Conservation (phyloP, 2,888 invertebrate species). For the Ypsolopha sequella region DNA sequence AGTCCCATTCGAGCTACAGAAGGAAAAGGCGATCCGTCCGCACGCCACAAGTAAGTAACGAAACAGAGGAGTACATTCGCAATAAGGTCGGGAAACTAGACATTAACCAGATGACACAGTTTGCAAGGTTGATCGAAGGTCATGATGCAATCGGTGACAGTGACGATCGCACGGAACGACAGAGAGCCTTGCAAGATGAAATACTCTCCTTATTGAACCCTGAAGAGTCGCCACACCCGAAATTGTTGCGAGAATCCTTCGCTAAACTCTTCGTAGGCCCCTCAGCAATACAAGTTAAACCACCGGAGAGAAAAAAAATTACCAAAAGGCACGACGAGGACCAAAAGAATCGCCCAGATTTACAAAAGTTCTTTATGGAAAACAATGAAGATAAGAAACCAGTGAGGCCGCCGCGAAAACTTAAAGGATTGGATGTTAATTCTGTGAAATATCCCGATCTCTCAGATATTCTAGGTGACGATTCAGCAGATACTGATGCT, state of each 20-base stretch:
- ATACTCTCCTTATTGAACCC: conserved; percentile 47
- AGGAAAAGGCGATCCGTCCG: conserved; percentile 49
- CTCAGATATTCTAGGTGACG: conserved; percentile 32
- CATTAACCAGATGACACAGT: conserved; percentile 47
- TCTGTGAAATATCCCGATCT: conserved; percentile 18
- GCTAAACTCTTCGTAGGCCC: conserved; percentile 39
- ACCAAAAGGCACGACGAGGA: not conserved
- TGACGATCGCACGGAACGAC: conserved; percentile 27
- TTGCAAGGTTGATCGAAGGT: conserved; percentile 51
- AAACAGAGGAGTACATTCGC: conserved; percentile 46
- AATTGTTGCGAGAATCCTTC: conserved; percentile 33
- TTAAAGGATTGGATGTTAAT: conserved; percentile 41
- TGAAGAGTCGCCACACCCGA: conserved; percentile 45
- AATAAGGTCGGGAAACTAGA: conserved; percentile 51
- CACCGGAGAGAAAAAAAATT: not conserved
- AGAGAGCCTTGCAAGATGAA: conserved; percentile 46
- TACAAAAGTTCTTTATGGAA: conserved; percentile 34
- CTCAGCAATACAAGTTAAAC: not conserved
- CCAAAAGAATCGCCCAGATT: conserved; percentile 14
- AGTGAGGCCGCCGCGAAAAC: conserved; percentile 29
- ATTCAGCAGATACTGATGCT: conserved; percentile 39
- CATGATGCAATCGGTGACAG: conserved; percentile 31
- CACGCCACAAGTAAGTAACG: conserved; percentile 56
- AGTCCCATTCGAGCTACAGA: conserved; percentile 49
- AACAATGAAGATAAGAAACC: conserved; percentile 21